Conservation (phyloP, 64 coral and sea anemone species). For the Stichodactyla helianthus region DNA sequence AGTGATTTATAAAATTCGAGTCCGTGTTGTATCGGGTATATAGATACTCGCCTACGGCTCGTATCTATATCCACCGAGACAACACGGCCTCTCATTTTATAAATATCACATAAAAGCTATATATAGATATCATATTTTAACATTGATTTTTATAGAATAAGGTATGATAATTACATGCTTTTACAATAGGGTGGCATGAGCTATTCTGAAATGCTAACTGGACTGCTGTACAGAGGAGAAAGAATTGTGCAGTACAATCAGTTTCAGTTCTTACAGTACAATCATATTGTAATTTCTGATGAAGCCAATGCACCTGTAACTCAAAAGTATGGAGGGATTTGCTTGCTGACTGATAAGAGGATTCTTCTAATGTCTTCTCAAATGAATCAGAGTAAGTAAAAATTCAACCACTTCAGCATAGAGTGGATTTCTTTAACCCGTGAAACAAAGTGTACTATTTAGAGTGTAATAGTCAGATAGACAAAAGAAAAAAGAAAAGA, state of each 20-base stretch:
- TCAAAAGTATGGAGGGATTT: constrained; percentile 54
- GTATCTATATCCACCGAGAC: too few species aligned
- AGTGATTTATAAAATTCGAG: too few species aligned
- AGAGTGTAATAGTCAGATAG: too few species aligned
- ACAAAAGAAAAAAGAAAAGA: too few species aligned
- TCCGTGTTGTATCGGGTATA: too few species aligned
- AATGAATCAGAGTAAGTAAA: constrained; percentile 34
- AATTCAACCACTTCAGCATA: neutral
- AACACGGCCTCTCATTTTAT: too few species aligned
- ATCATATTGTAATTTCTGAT: constrained; percentile 45
- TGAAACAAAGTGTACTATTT: too few species aligned
- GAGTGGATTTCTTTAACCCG: too few species aligned
- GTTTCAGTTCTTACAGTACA: constrained; percentile 62
- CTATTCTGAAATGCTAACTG: constrained; percentile 63
- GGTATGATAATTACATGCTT: neutral
- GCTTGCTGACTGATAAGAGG: constrained; percentile 71
- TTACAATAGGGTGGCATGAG: constrained; percentile 61
- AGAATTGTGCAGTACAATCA: constrained; percentile 51
- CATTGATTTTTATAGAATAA: too few species aligned
- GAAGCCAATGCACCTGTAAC: neutral
- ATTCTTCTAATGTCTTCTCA: constrained; percentile 77
- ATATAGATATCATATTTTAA: too few species aligned
- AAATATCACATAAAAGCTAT: too few species aligned
- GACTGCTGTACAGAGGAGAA: constrained; percentile 71
- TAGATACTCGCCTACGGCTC: too few species aligned